phyloP scores from a whole-genome alignment of 2,888 invertebrate genomes.

The Eupithecia exiguata region DNA sequence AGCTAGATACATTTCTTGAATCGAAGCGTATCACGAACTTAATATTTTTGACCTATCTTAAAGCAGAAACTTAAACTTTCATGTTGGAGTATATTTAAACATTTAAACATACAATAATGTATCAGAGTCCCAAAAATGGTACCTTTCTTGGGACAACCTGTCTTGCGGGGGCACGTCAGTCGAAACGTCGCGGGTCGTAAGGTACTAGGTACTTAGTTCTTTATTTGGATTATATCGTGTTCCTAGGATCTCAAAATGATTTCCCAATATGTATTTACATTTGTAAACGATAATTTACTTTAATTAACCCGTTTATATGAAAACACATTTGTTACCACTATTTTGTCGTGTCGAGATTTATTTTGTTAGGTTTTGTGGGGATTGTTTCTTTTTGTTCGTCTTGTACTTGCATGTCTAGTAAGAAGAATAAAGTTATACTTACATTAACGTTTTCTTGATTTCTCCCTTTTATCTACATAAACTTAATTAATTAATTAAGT shows the following conservation, averaged over 20 bases:
- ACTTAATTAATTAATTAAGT: too few species aligned
- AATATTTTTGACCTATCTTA: background rate
- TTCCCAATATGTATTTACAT: conserved; percentile 40
- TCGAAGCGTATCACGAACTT: background rate
- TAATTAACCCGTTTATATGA: conserved; percentile 37
- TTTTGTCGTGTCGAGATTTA: conserved; percentile 60
- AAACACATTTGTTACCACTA: conserved; percentile 72
- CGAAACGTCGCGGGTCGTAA: background rate
- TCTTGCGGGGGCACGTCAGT: background rate
- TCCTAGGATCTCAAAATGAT: conserved; percentile 58
- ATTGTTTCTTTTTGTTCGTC: conserved; percentile 60
- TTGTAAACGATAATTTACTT: conserved; percentile 25
- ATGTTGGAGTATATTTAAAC: background rate
- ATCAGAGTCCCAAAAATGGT: background rate
- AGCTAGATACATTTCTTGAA: too few species aligned
- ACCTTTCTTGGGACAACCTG: background rate
- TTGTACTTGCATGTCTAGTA: conserved; percentile 79
- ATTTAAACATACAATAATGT: background rate
- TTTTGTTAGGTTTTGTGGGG: conserved; percentile 64
- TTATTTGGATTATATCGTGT: conserved; percentile 60
- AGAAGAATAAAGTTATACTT: conserved; percentile 78
- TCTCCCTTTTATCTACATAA: background rate
- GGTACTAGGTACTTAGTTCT: background rate
- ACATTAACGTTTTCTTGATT: conserved; percentile 41
- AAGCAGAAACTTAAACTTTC: background rate